A percentile compares a stretch with the other conserved stretches of the same genome.
phyloP scores from a whole-genome alignment of 2,113 vertebrate genomes.

The Pollimyrus isidori region DNA sequence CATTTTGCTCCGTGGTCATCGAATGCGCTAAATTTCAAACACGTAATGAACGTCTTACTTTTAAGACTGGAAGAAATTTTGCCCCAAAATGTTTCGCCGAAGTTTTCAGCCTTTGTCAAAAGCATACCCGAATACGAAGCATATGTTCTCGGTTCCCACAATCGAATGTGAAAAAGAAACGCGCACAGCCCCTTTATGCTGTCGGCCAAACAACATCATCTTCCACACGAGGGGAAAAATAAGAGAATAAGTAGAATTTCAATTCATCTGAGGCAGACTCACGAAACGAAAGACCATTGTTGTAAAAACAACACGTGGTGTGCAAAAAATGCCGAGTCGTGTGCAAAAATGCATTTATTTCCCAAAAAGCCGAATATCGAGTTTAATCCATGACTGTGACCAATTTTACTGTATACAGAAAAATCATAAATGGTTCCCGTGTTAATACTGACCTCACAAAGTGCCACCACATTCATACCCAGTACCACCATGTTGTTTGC shows the following conservation, averaged over 20 bases:
- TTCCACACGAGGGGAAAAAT: neutral
- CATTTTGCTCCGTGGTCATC: neutral
- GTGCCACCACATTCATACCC: neutral
- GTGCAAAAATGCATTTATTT: neutral
- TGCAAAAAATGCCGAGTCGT: neutral
- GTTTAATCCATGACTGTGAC: neutral
- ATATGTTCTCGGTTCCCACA: neutral
- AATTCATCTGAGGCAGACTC: neutral
- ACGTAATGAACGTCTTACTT: neutral
- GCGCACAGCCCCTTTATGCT: neutral
- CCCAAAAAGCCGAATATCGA: neutral
- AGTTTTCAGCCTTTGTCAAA: slow-evolving; percentile 6
- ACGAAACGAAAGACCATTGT: slow-evolving; percentile 11
- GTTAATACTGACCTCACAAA: slow-evolving; percentile 5
- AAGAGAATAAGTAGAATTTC: neutral
- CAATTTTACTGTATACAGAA: neutral
- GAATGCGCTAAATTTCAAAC: neutral
- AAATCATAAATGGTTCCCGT: neutral
- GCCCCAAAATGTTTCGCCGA: neutral
- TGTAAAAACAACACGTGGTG: neutral
- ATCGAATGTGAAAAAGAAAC: slow-evolving; percentile 10
- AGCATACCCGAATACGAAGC: neutral
- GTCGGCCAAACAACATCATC: neutral
- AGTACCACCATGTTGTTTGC: slow-evolving; percentile 12
- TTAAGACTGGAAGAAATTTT: neutral